These are phyloP conservation scores for Calidris pygmaea DNA, from an alignment of 2,113 vertebrate genomes.

Conservation along the genomic window DNA sequence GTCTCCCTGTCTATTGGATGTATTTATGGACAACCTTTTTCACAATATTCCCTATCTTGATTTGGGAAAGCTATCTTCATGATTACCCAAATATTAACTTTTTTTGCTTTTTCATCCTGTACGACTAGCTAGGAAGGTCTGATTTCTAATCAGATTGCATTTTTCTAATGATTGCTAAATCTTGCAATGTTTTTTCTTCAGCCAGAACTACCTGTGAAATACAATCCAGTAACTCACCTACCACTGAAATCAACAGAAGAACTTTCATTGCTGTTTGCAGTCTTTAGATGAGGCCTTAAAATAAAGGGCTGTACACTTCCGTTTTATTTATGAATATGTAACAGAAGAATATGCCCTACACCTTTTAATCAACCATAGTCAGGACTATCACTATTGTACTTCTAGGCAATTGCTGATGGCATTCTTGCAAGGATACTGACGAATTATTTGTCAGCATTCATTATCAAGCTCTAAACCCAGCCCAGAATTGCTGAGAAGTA, in stretches of 20 bases:
- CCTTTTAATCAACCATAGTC: not conserved
- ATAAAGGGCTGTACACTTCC: not conserved
- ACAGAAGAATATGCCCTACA: not conserved
- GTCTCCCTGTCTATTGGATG: not conserved
- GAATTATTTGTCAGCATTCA: not conserved
- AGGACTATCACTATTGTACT: not conserved
- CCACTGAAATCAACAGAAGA: not conserved
- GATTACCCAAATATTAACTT: not conserved
- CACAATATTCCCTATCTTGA: not conserved
- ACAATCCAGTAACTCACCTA: not conserved
- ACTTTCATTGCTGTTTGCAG: not conserved
- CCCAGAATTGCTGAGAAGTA: not conserved
- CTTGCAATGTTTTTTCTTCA: not conserved
- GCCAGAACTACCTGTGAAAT: not conserved
- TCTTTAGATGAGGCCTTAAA: not conserved
- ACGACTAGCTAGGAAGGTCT: not conserved
- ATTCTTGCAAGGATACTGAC: not conserved
- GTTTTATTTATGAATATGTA: not conserved
- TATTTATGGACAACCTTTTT: not conserved
- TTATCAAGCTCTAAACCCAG: not conserved
- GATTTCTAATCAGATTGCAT: conserved; percentile 7
- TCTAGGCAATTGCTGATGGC: not conserved
- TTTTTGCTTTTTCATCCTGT: not conserved
- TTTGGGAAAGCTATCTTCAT: not conserved
- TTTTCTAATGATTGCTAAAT: conserved; percentile 2